Evolutionary conservation across 2,113 vertebrate genomes (phyloP), one percentile per base, ranked within the genome.

Genomic region (Natator depressus): DNA sequence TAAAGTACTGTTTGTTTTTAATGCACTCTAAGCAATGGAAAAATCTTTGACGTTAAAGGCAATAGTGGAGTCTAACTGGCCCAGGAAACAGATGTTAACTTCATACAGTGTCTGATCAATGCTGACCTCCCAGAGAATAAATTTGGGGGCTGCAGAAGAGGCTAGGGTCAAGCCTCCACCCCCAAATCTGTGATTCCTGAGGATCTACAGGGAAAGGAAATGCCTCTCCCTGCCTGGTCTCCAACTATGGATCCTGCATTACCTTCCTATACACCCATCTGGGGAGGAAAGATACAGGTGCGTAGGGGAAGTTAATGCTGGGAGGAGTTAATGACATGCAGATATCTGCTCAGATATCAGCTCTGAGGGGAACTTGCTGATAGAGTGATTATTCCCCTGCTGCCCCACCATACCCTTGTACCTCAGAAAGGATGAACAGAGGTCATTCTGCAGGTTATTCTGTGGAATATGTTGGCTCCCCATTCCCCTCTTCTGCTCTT

Each of bases 1-100:
- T 54, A 89, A 94, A 95, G 95, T 96, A 89, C 54, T 94, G 87
- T 49, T 69, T 93, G 81, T 80, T 87, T 54, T 94, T 87, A 92
- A 94, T 76, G 72, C 85, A 72, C 31, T 17, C 62, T 75, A 96
- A 94, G 95, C 84, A 65, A 93, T 95, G 79, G 25, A 57, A 69
- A 42, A 83, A 84, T 19, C 53, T 88, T 8, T 76, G 83, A 50
- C 79, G 19, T 59, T 95, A 42, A 47, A 89, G 95, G 90, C 90
- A 79, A 75, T 85, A 10, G 20, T 94, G 55, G 85, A 92, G 81
- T 94, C 92, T 88, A 24, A 87, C 51, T 35, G 51, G 24, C 14
- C 80, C 24, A 86, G 65, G 94, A 95, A 54, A 47, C 85, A 93
- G 75, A 90, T 92, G 89, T 92, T 94, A 83, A 80, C 81, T 93